Evolutionary conservation across 2,113 vertebrate genomes (phyloP).

Genomic region (Myocastor coypus): DNA sequence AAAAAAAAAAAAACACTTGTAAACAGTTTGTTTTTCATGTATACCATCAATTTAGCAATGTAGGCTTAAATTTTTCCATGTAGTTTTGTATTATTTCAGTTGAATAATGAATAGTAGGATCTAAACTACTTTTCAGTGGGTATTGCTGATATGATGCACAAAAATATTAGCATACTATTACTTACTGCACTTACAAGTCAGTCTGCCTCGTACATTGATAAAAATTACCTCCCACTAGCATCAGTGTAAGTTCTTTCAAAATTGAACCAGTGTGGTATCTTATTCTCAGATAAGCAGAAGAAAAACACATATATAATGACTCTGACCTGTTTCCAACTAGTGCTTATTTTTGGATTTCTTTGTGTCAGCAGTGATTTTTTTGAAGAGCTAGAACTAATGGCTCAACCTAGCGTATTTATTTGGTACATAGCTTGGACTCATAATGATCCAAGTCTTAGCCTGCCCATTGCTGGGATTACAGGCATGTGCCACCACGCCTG

Average conservation of each 20-base stretch:
- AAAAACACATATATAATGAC: not conserved
- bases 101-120: slow-evolving; percentile 12
- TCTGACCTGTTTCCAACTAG: not conserved
- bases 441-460: too few species aligned
- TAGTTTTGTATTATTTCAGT: slow-evolving; percentile 25
- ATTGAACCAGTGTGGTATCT: not conserved
- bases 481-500: too few species aligned
- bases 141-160: not conserved
- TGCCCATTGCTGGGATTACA: too few species aligned
- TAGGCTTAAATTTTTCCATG: not conserved
- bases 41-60: not conserved
- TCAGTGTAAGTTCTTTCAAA: not conserved
- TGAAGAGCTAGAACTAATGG: not conserved
- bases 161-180: slow-evolving; percentile 3
- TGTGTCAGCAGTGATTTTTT: not conserved
- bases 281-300: slow-evolving; percentile 23
- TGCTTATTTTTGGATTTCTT: not conserved
- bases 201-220: not conserved
- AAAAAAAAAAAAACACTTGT: not conserved
- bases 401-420: not conserved
- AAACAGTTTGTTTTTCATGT: not conserved
- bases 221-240: not conserved
- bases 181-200: not conserved
- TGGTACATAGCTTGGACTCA: too few species aligned
- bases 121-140: not conserved